Percentiles rank a stretch among this genome's conserved stretches.
phyloP scores from a whole-genome alignment of 1,140 invertebrate species.

The Euwallacea fornicatus region DNA sequence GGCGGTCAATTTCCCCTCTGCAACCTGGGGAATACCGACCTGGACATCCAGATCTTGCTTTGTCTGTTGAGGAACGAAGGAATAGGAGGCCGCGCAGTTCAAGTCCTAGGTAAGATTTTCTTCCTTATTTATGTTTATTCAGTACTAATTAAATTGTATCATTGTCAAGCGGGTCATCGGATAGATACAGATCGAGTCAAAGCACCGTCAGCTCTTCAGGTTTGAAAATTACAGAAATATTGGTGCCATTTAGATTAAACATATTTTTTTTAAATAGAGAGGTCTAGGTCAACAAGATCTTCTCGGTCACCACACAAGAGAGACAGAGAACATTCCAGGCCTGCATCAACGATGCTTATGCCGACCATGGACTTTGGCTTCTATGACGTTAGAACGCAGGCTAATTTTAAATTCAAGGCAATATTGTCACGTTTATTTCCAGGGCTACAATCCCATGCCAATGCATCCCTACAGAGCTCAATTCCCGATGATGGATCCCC shows the following conservation, averaged over 20 bases:
- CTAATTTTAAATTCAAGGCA: not conserved
- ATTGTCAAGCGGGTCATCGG: conserved; percentile 1
- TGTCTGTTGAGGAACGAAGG: not conserved
- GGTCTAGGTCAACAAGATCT: not conserved
- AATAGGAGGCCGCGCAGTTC: not conserved
- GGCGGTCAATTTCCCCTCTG: conserved; percentile 18
- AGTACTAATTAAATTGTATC: not conserved
- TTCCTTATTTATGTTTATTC: not conserved
- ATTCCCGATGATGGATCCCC: conserved; percentile 3
- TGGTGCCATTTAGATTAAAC: not conserved
- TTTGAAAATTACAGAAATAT: not conserved
- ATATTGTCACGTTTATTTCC: not conserved
- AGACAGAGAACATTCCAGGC: not conserved
- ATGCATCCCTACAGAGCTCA: not conserved
- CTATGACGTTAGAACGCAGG: not conserved
- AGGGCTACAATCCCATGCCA: not conserved
- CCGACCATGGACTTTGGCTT: not conserved
- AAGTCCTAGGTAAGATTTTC: conserved; percentile 4
- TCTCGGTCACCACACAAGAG: not conserved
- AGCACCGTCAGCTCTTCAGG: not conserved
- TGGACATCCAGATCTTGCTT: conserved; percentile 27
- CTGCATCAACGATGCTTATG: not conserved
- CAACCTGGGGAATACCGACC: conserved; percentile 30
- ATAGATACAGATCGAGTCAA: not conserved
- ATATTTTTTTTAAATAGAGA: not conserved